Evolutionary conservation across 2,113 vertebrate genomes (phyloP).

Genomic region (Emydura subglobosa): DNA sequence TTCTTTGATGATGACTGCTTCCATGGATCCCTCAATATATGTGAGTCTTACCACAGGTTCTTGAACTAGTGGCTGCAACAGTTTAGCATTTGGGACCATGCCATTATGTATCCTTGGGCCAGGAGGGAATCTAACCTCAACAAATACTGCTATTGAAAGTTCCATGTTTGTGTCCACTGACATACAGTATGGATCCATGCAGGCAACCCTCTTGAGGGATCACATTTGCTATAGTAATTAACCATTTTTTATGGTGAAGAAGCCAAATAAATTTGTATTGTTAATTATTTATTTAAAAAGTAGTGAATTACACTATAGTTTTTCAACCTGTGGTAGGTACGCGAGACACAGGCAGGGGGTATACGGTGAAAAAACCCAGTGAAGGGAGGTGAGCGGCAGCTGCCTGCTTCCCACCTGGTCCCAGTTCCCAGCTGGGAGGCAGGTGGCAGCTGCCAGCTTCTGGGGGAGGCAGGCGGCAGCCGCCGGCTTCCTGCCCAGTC

Average conservation of each 20-base stretch:
- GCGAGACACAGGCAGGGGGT: no score
- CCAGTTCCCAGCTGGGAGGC: no score
- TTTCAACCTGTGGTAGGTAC: no score
- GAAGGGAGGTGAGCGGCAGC: no score
- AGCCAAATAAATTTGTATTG: fast-evolving
- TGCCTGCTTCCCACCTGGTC: no score
- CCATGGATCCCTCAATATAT: neutral
- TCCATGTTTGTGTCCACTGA: neutral
- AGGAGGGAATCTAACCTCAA: neutral
- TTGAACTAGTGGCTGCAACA: no score
- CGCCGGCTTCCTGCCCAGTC: no score
- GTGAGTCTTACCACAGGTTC: no score
- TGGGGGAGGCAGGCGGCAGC: no score
- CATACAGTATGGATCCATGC: neutral
- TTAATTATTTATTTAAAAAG: neutral
- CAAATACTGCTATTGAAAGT: neutral
- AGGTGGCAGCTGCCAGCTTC: no score
- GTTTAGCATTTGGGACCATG: no score
- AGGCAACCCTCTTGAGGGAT: neutral
- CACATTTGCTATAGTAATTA: fast-evolving
- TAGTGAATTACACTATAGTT: neutral
- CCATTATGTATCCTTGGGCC: neutral
- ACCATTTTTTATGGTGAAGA: fast-evolving
- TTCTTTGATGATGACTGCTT: neutral
- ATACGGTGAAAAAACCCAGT: no score